Conservation (phyloP, 2,888 invertebrate genomes). For the Phengaris arion region DNA sequence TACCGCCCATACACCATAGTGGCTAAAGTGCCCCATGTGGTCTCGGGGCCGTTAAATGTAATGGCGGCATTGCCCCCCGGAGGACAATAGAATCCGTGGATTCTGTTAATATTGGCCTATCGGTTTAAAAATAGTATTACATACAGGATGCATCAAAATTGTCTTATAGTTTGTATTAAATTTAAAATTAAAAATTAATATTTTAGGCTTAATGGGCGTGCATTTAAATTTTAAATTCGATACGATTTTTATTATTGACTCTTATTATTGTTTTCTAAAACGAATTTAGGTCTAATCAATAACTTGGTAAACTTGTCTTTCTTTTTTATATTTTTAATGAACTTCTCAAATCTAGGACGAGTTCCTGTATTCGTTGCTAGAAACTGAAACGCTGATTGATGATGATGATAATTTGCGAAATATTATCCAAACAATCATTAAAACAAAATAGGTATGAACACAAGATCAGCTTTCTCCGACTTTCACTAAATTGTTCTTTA, state of each 20-base stretch:
- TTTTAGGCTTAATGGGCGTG: too few relatives aligned
- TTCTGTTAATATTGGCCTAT: slow-evolving; percentile 45
- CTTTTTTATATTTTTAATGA: too few relatives aligned
- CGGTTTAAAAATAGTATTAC: slow-evolving; percentile 32
- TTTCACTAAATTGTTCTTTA: slow-evolving; percentile 29
- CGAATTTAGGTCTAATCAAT: too few relatives aligned
- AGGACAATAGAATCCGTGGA: slow-evolving; percentile 55
- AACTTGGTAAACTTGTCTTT: too few relatives aligned
- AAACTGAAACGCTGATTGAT: background rate
- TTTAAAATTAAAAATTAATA: too few relatives aligned
- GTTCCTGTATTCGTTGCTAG: background rate
- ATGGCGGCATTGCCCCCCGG: slow-evolving; percentile 47
- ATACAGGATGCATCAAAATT: slow-evolving; percentile 29
- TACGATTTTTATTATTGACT: too few relatives aligned
- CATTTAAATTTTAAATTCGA: too few relatives aligned
- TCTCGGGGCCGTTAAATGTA: slow-evolving; percentile 40
- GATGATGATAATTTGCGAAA: background rate
- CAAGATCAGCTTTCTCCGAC: slow-evolving; percentile 1
- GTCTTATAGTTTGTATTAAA: too few relatives aligned
- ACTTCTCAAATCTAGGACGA: too few relatives aligned
- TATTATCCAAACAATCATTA: slow-evolving; percentile 1
- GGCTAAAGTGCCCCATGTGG: slow-evolving; percentile 46
- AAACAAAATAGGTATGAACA: slow-evolving; percentile 19
- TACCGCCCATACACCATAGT: slow-evolving; percentile 15
- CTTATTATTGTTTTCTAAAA: too few relatives aligned